phyloP scores from a whole-genome alignment of 2,888 invertebrate genomes.

The Neoaliturus tenellus region DNA sequence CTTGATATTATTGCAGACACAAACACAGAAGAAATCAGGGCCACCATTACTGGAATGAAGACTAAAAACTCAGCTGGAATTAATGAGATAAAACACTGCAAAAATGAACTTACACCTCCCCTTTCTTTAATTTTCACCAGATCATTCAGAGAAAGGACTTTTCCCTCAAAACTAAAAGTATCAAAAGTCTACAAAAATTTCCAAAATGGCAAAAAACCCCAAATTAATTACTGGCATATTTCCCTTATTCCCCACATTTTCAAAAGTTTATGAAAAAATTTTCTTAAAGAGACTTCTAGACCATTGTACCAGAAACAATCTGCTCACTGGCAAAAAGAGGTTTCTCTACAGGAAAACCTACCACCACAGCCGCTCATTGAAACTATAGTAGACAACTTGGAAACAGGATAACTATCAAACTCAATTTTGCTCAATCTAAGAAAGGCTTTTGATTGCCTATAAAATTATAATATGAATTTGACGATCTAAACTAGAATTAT shows the following conservation, averaged over 20 bases:
- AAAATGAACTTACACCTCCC: not conserved
- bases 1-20: not conserved
- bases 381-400: slow-evolving; percentile 14
- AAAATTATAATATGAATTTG: no score
- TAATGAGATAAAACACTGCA: not conserved
- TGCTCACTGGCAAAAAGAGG: not conserved
- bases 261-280: slow-evolving; percentile 8
- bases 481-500: no score
- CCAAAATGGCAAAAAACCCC: not conserved
- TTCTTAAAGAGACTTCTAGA: slow-evolving; percentile 8
- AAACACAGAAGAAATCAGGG: not conserved
- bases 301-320: slow-evolving; percentile 4
- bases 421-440: not conserved
- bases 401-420: not conserved
- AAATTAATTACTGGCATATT: not conserved
- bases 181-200: slow-evolving; percentile 1
- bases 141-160: not conserved
- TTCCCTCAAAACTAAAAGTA: no score
- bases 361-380: not conserved
- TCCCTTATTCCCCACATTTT: not conserved
- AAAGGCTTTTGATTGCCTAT: not conserved
- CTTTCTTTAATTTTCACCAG: not conserved
- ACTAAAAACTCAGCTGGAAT: not conserved
- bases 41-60: slow-evolving; percentile 1
- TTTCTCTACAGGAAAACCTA: not conserved